phyloP scores from a whole-genome alignment of 2,888 invertebrate genomes.

The Heliothis peltigera region DNA sequence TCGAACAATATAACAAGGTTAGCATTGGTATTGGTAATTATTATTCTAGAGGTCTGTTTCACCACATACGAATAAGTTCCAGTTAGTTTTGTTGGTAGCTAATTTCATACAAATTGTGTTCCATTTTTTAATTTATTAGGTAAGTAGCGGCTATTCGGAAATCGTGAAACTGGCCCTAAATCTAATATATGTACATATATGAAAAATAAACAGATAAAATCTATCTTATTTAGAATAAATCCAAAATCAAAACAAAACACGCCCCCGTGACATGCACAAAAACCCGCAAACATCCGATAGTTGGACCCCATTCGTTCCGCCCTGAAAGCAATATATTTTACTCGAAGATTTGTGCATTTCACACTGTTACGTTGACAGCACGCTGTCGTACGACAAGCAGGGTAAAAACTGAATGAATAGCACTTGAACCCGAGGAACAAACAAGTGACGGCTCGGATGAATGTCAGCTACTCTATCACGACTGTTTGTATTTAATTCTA shows the following conservation, averaged over 20 bases:
- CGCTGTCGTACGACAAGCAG: conserved; percentile 46
- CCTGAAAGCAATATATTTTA: conserved; percentile 56
- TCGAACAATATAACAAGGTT: too few relatives aligned
- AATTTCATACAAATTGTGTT: too few relatives aligned
- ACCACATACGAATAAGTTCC: too few relatives aligned
- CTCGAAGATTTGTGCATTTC: conserved; percentile 62
- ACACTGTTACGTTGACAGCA: conserved; percentile 51
- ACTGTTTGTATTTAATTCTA: conserved; percentile 49
- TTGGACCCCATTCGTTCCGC: conserved; percentile 39
- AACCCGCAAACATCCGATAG: conserved; percentile 40
- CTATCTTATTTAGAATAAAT: neutral
- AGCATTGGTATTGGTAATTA: too few relatives aligned
- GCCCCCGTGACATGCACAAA: conserved; percentile 30
- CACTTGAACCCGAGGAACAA: conserved; percentile 49
- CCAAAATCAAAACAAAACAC: conserved; percentile 14
- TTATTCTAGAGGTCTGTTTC: too few relatives aligned
- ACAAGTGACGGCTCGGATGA: conserved; percentile 43
- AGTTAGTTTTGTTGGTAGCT: too few relatives aligned
- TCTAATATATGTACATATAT: too few relatives aligned
- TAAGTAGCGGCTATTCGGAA: too few relatives aligned
- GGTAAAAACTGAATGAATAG: conserved; percentile 61
- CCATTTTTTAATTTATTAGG: too few relatives aligned
- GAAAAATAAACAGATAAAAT: neutral
- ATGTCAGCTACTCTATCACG: conserved; percentile 39
- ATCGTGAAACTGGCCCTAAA: too few relatives aligned